Evolutionary conservation across 2,888 invertebrate species (phyloP).

Genomic region (Eledona agricola): DNA sequence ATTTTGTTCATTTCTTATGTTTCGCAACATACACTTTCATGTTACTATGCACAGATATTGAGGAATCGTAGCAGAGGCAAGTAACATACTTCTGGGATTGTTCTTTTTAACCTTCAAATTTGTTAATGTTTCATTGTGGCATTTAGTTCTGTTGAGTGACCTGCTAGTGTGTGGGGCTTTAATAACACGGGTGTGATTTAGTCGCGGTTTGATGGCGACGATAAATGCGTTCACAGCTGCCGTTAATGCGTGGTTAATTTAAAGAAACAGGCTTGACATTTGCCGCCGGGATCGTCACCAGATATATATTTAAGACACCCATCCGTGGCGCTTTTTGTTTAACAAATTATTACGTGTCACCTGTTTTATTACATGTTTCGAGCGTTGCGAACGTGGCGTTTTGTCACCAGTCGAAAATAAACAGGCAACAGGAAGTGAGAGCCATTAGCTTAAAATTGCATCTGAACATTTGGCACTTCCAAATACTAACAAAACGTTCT

Average conservation of each 20-base stretch:
- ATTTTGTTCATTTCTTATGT: no score
- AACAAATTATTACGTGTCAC: slow-evolving; percentile 34
- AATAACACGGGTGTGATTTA: slow-evolving; percentile 40
- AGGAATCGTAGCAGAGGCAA: no score
- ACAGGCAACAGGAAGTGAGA: slow-evolving; percentile 7
- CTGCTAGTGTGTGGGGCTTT: no score
- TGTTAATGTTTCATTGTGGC: no score
- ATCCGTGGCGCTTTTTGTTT: slow-evolving; percentile 31
- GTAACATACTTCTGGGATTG: no score
- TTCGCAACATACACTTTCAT: no score
- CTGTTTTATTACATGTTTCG: slow-evolving; percentile 34
- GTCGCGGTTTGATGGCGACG: slow-evolving; percentile 24
- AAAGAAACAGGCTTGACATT: slow-evolving; percentile 38
- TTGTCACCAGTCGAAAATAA: slow-evolving; percentile 21
- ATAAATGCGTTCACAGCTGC: slow-evolving; percentile 42
- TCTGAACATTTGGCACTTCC: slow-evolving; percentile 20
- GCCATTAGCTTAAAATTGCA: slow-evolving; percentile 19
- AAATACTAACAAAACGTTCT: not conserved
- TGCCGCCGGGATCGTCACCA: slow-evolving; percentile 29
- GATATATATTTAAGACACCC: slow-evolving; percentile 30
- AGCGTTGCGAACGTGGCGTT: slow-evolving; percentile 34
- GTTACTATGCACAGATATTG: no score
- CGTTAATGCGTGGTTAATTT: slow-evolving; percentile 42
- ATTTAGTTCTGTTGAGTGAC: no score
- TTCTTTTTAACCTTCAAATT: no score